Base-by-base conservation (phyloP, 1,140 invertebrate species). In the Capitella teleta region DNA sequence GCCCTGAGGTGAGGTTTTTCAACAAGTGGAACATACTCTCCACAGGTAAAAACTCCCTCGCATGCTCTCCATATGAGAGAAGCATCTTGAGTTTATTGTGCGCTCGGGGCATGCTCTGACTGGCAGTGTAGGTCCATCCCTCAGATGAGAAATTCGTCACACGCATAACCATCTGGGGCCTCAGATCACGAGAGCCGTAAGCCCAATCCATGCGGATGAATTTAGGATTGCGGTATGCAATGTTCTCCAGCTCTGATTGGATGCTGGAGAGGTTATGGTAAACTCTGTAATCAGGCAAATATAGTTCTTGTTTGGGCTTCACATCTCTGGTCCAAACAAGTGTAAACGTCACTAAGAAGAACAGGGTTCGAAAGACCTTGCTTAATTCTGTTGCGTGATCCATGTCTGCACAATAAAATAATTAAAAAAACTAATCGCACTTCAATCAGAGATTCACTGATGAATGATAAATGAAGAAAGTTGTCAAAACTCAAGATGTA, bases 51-150 rank as follows among this genome's bases (percentile, higher is more conserved):
- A 68, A 68, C 51, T 68, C 66, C 37, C 66, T 57, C 3, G 66
- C 64, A 62, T 68, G 66, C 53, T 67, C 66, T 14, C 66, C 66
- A 52, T 59, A 68, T n/a, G 64, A 63, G 12, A 68, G 46, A 25
- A 68, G 52, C 18, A 68, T 45, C 52, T 58, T 59, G 2, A 62
- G 24, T 55, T 60, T 61, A 2, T 52, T 49, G 18, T 10, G 32
- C 10, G 30, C 16, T 41, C n/a, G 19, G 10, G 4, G 10, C 25
- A 52, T 37, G 36, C 34, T 19, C n/a, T 49, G 19, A 23, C n/a
- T 44, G 37, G 2, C 8, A 14, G 8, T 28, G n/a, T n/a, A n/a
- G n/a, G n/a, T n/a, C n/a, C n/a, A n/a, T n/a, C n/a, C n/a, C n/a
- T n/a, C n/a, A n/a, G n/a, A 32, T 45, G 40, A 57, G 53, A 64